These are phyloP conservation scores for Drosophila elegans DNA, from an alignment of 1,140 invertebrate genomes.

Conservation along the genomic window DNA sequence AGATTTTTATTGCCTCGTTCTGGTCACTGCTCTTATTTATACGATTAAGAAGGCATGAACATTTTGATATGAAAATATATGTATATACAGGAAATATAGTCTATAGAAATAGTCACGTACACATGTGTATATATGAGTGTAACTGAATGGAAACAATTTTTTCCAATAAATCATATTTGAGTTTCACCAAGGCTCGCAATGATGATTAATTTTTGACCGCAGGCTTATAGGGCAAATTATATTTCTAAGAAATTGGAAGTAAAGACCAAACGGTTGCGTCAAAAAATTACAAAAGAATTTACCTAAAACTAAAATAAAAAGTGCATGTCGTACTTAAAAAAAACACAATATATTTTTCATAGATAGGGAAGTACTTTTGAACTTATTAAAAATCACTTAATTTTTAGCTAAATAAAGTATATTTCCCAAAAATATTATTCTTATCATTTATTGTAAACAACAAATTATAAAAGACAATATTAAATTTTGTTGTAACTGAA, in stretches of 20 bases:
- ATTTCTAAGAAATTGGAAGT: not conserved
- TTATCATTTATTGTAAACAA: no score
- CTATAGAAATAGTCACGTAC: conserved; percentile 5
- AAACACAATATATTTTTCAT: no score
- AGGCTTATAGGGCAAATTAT: not conserved
- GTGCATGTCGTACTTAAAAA: no score
- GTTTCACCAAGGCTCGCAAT: conserved; percentile 17
- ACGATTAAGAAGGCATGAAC: not conserved
- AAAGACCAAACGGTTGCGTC: not conserved
- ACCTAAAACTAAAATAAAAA: no score
- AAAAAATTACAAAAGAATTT: no score
- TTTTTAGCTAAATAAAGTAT: no score
- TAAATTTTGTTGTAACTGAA: not conserved
- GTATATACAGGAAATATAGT: not conserved
- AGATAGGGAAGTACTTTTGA: no score
- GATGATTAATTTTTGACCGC: not conserved
- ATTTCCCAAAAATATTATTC: no score
- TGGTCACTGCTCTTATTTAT: conserved; percentile 8
- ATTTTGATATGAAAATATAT: conserved; percentile 5
- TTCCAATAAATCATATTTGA: not conserved
- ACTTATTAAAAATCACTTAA: no score
- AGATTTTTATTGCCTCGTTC: not conserved
- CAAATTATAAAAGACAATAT: not conserved
- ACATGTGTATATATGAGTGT: not conserved
- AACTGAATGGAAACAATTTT: not conserved